These are phyloP conservation scores for Mareca strepera DNA, from an alignment of 2,797 vertebrate species.

Conservation along the genomic window DNA sequence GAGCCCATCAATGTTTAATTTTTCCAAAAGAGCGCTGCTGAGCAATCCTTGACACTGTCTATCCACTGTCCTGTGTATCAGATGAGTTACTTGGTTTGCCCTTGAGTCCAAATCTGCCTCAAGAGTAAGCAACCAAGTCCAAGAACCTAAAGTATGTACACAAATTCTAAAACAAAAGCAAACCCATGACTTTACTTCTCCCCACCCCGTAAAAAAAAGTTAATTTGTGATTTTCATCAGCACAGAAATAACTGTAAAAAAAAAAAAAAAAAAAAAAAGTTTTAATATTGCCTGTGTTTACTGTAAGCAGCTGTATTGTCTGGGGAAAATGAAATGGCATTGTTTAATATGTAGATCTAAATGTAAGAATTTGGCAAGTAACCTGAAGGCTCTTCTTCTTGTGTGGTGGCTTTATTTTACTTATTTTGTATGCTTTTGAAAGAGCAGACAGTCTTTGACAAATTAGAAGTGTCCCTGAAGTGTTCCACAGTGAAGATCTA, in stretches of 20 bases:
- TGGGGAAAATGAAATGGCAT: not conserved
- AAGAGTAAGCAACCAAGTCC: constrained; percentile 4
- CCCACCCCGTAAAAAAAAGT: not conserved
- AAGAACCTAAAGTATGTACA: not conserved
- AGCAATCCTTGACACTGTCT: not conserved
- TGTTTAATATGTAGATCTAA: not conserved
- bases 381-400: not conserved
- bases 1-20: constrained; percentile 62
- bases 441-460: not conserved
- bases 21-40: not conserved
- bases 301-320: not conserved
- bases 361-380: not conserved
- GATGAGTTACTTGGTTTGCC: not conserved
- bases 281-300: constrained; percentile 20
- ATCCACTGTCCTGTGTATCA: not conserved
- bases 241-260: not conserved
- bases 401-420: not conserved
- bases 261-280: not conserved
- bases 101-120: not conserved
- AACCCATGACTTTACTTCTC: not conserved
- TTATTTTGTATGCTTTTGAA: not conserved
- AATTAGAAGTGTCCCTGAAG: not conserved
- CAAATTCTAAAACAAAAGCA: not conserved
- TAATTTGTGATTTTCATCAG: constrained; percentile 33
- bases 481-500: not conserved